Percentiles rank a stretch among this genome's conserved stretches.
Evolutionary conservation across 1,140 invertebrate species (phyloP).

Genomic region (Ceratina calcarata): DNA sequence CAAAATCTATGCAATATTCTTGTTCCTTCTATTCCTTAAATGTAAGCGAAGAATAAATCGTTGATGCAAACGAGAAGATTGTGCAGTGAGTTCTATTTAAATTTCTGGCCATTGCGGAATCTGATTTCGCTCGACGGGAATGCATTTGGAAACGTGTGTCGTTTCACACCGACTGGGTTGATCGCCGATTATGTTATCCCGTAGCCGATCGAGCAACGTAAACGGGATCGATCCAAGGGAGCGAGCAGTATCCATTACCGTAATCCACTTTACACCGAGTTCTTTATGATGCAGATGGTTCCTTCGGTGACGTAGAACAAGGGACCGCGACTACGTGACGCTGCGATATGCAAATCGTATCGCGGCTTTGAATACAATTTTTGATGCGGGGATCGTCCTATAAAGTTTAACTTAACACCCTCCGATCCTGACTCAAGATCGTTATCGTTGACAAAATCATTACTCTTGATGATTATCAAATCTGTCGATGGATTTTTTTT

Average conservation of each 20-base stretch:
- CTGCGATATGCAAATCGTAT: slow-evolving; percentile 65
- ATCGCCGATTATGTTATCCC: slow-evolving; percentile 61
- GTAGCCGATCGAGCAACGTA: slow-evolving; percentile 52
- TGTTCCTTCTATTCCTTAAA: no score
- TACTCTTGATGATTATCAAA: not conserved
- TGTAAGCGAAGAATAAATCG: no score
- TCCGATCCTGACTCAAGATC: not conserved
- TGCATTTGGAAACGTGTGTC: slow-evolving; percentile 63
- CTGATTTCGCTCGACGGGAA: slow-evolving; percentile 18
- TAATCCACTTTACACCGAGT: slow-evolving; percentile 71
- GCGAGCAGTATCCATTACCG: slow-evolving; percentile 70
- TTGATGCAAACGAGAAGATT: no score
- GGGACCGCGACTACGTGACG: slow-evolving; percentile 47
- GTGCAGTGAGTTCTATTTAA: not conserved
- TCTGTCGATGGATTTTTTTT: no score
- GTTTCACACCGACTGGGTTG: slow-evolving; percentile 66
- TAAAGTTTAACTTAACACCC: slow-evolving; percentile 17
- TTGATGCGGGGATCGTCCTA: slow-evolving; percentile 18
- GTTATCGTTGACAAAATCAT: not conserved
- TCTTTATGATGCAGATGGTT: slow-evolving; percentile 64
- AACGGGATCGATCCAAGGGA: slow-evolving; percentile 51
- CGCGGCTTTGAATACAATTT: slow-evolving; percentile 33
- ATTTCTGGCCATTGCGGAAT: not conserved
- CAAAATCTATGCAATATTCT: not conserved
- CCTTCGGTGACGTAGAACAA: slow-evolving; percentile 39